phyloP scores from a whole-genome alignment of 2,888 invertebrate species.

The Zelleria hepariella region DNA sequence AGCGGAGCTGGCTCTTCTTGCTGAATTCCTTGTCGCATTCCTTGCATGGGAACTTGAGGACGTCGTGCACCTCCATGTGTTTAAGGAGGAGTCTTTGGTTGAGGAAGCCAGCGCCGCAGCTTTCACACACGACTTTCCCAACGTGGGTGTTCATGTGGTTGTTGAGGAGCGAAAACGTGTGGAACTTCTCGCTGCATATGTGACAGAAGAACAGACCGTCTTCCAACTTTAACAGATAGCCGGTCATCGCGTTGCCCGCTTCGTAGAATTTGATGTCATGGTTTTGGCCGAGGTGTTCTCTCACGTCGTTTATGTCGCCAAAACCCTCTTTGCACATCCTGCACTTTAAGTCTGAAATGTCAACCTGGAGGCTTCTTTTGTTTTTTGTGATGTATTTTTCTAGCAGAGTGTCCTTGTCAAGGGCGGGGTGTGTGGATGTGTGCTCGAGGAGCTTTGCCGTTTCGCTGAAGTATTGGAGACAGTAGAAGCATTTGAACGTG shows the following conservation, averaged over 20 bases:
- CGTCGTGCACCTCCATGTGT: constrained; percentile 34
- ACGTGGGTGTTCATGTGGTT: constrained; percentile 39
- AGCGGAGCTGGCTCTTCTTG: constrained; percentile 51
- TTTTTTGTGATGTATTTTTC: constrained; percentile 30
- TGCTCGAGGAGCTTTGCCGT: constrained; percentile 27
- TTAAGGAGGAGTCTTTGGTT: constrained; percentile 32
- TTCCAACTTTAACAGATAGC: constrained; percentile 30
- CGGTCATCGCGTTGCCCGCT: constrained; percentile 38
- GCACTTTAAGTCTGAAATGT: constrained; percentile 38
- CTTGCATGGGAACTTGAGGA: constrained; percentile 31
- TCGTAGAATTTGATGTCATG: constrained; percentile 28
- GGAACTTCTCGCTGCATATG: constrained; percentile 28
- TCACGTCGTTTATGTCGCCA: constrained; percentile 22
- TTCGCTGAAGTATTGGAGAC: constrained; percentile 32
- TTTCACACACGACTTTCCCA: constrained; percentile 43
- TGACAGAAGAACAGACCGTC: constrained; percentile 32
- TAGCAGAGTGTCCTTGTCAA: constrained; percentile 20
- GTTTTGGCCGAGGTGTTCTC: constrained; percentile 26
- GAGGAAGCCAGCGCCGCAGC: constrained; percentile 36
- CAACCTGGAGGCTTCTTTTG: constrained; percentile 34
- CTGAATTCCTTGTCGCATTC: constrained; percentile 43
- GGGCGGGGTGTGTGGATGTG: constrained; percentile 24
- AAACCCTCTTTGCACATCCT: constrained; percentile 24
- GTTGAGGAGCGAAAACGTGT: constrained; percentile 32
- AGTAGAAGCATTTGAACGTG: constrained; percentile 44